Evolutionary conservation across 2,888 invertebrate genomes (phyloP).

Genomic region (Emmelina monodactyla): DNA sequence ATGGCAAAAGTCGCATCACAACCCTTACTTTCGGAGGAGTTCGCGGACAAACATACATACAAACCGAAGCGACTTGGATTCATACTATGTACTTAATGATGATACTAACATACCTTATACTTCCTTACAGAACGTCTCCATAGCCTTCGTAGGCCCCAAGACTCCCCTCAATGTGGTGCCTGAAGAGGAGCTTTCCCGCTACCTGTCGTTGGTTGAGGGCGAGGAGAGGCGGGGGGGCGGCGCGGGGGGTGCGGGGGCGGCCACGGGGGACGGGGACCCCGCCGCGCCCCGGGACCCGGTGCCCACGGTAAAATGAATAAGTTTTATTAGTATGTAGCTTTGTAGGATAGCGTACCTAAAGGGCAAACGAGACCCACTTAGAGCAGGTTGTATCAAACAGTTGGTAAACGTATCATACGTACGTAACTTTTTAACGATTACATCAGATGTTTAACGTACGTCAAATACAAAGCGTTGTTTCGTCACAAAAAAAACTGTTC

Average conservation of each 20-base stretch:
- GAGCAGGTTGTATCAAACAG: too few relatives aligned
- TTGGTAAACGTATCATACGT: too few relatives aligned
- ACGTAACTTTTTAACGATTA: too few relatives aligned
- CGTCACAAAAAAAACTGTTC: too few relatives aligned
- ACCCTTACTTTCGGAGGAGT: background rate
- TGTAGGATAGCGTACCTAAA: too few relatives aligned
- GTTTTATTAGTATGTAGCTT: too few relatives aligned
- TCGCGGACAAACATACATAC: background rate
- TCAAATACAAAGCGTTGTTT: too few relatives aligned
- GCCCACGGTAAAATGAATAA: too few relatives aligned
- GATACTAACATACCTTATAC: background rate
- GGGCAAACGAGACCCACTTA: too few relatives aligned
- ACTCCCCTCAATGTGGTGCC: conserved; percentile 81
- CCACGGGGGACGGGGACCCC: conserved; percentile 18
- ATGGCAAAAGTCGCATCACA: background rate
- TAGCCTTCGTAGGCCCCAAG: conserved; percentile 90
- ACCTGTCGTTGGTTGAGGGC: conserved; percentile 48
- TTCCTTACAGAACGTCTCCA: conserved; percentile 81
- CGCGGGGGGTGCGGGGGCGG: conserved; percentile 36
- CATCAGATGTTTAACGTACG: too few relatives aligned
- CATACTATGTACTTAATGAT: background rate
- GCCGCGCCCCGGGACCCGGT: conserved; percentile 28
- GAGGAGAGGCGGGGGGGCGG: conserved; percentile 51
- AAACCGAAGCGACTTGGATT: background rate
- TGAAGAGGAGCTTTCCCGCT: conserved; percentile 70